Base-by-base conservation (phyloP, 1,140 invertebrate genomes). In the Monochamus saltuarius region DNA sequence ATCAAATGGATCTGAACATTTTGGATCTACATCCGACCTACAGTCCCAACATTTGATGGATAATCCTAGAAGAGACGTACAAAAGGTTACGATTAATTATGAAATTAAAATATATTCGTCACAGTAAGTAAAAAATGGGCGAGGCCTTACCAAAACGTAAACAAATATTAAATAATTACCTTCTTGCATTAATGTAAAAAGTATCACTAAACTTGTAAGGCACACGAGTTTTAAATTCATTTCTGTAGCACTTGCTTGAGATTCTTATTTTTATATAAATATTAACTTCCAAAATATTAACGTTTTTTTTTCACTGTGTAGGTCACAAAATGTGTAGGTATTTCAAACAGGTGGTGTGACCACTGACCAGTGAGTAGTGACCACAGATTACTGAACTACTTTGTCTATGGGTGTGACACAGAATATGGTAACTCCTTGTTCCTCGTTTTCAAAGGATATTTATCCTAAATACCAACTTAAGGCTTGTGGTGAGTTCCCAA, bases 1-100 rank as follows among this genome's bases (percentile, higher is more conserved):
- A 76, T 96, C 93, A 73, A 97, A 97, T 1, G 94, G 94, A 81
- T 96, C 93, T 0, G 87, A 87, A 76, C 94, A 96, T 80, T 93
- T 91, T 8, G 91, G 90, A 81, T 97, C 94, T 49, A 84, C 84
- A 73, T 91, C 89, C 2, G 92, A 95, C 68, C 92, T 85, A 64
- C 94, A 96, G 16, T 87, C 87, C 92, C 92, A 97, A 72, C 94
- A 96, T 83, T 95, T 95, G 37, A 96, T 95, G 8, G 51, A 61
- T 29, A 39, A 51, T 46, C 53, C 65, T 66, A 43, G 36, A 52
- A 46, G 29, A 56, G 7, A 42, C 7, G 40, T 7, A 13, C n/a
- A 42, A 13, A 7, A 17, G 16, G 40, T 3, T 13, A 42, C 4
- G 4, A 3, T 29, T 29, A 29, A 29, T 29, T 29, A 6, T 29